Evolutionary conservation across 53 echinoderm and acorn worm species (phyloP).

Genomic region (Zoroaster sp.): DNA sequence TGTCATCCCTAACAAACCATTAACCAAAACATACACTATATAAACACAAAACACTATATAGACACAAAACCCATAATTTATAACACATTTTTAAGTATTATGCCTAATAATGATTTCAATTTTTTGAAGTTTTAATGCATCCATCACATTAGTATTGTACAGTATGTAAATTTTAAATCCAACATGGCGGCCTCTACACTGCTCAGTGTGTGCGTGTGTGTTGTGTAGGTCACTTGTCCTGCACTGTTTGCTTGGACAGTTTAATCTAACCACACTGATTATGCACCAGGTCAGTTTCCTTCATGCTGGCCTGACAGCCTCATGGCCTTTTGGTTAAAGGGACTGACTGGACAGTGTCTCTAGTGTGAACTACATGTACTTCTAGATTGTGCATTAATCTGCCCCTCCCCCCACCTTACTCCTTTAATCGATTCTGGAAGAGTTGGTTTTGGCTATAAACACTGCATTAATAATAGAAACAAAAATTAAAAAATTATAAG

Average conservation of each 20-base stretch:
- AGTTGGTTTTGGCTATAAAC: neutral
- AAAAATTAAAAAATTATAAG: no score
- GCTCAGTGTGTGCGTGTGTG: neutral
- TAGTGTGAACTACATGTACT: neutral
- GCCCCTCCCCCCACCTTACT: no score
- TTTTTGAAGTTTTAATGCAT: neutral
- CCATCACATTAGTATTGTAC: neutral
- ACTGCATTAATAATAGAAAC: neutral
- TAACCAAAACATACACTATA: no score
- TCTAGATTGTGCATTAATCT: neutral
- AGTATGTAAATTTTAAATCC: neutral
- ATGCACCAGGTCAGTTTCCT: conserved; percentile 30
- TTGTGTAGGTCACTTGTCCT: conserved; percentile 44
- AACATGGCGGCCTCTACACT: neutral
- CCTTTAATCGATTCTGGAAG: neutral
- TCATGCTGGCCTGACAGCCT: conserved; percentile 6
- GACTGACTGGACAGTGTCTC: neutral
- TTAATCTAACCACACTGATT: conserved; percentile 43
- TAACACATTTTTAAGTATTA: no score
- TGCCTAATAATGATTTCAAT: neutral
- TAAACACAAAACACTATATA: no score
- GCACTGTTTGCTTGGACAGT: no score
- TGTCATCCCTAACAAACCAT: no score
- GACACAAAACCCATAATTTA: no score
- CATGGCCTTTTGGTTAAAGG: conserved; percentile 4